A percentile compares a stretch with the other conserved stretches of the same genome.
phyloP scores from a whole-genome alignment of 2,113 vertebrate genomes.

The Corythornis madagascariensis region DNA sequence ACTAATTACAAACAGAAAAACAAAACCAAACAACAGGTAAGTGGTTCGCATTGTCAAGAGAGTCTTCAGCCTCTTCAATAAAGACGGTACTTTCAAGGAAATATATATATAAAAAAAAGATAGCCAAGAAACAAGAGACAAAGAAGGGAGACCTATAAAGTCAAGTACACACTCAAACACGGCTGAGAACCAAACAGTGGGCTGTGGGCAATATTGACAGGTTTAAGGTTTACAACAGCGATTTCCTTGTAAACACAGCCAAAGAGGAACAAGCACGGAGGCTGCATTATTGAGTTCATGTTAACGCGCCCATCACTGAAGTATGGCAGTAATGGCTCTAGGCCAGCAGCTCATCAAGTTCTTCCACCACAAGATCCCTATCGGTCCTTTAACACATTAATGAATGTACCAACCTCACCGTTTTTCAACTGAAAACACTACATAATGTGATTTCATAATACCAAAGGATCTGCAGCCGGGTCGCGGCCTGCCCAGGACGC shows the following conservation, averaged over 20 bases:
- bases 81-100: background rate
- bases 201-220: background rate
- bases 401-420: background rate
- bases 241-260: background rate
- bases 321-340: background rate
- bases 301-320: background rate
- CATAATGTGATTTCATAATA: rapidly evolving
- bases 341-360: conserved; percentile 8
- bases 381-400: background rate
- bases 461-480: background rate
- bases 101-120: background rate
- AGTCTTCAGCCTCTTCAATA: background rate
- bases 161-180: rapidly evolving
- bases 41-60: background rate
- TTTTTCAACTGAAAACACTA: background rate
- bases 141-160: background rate
- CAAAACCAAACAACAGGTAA: background rate
- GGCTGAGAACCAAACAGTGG: background rate
- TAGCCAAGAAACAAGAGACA: background rate
- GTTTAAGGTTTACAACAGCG: background rate
- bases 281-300: background rate
- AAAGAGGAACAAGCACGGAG: background rate
- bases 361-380: conserved; percentile 13
- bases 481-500: background rate
- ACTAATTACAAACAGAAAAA: background rate